Base-by-base conservation (phyloP, 2,888 invertebrate genomes). In the Acleris cristana region DNA sequence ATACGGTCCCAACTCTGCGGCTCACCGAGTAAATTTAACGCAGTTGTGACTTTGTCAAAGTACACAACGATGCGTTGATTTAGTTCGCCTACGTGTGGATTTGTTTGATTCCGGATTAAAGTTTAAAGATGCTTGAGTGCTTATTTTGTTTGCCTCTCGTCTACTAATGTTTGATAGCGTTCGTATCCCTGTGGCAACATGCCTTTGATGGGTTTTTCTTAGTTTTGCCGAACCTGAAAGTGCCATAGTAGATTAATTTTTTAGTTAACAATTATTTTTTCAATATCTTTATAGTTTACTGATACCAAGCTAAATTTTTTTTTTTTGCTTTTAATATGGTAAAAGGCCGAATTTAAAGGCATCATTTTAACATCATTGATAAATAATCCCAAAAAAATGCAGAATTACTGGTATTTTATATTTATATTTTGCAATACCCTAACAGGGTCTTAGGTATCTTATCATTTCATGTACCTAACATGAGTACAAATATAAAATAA, bases 21-120 rank as follows among this genome's bases (percentile, higher is more conserved):
- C 74, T 74, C 75, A 66, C 69, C 71, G 76, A 78, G 77, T 76
- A 74, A 80, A 81, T 82, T 82, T 82, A 81, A 80, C 80, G 79
- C 79, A 74, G 73, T 74, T 77, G 79, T 72, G 84, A 83, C 85
- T 85, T 78, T 80, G 84, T 86, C 86, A 83, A 84, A 87, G 87
- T 82, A 87, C 85, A 87, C 87, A 85, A 66, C 72, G 83, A 80
- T 79, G 85, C 83, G 84, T 83, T 72, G 72, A 79, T 76, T 80
- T 80, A 80, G 82, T 82, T 78, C 81, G 40, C 40, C 82, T 83
- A 78, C 76, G 74, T 74, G 74, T 73, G 73, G 71, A 72, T 70
- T 73, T 76, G 80, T 79, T 79, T 79, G 75, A 74, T 71, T 74
- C 79, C 72, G 79, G 80, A 81, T 82, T 80, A 80, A 79, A 77